Base-by-base conservation (phyloP, 2,888 invertebrate genomes). In the Acrobasis consociella region DNA sequence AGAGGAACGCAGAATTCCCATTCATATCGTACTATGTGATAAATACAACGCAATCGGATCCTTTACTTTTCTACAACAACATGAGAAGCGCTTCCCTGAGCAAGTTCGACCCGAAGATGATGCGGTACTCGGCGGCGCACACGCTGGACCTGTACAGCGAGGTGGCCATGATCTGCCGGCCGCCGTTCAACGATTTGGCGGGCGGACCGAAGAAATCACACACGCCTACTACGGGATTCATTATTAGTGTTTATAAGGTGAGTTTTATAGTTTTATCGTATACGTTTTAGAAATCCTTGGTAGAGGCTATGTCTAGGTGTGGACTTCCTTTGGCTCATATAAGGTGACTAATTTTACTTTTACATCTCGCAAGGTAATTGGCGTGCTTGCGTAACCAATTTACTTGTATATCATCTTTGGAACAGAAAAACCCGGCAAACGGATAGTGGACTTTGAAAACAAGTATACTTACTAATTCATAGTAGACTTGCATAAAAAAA, bases 21-120 rank as follows among this genome's bases (percentile, higher is more conserved):
- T 97, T 97, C 90, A 97, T 98, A 93, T 95, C 97, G 13, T 97
- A 97, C 84, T 97, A 97, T 89, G 95, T 97, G 78, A 96, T 98
- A 88, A 97, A 97, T 84, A 97, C 97, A 64, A 94, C 95, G 68
- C 96, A 96, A 89, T 96, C 96, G 59, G 97, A 97, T 87, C 97
- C 97, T 62, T 93, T 96, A 74, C 95, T 96, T 71, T 97, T 97
- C 89, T 97, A 97, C 87, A 95, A 96, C 80, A 96, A 96, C 78
- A 95, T 97, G 83, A 94, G 97, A 80, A 94, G 96, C 83, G 96
- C 97, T 77, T 96, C 97, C 66, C 87, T 97, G 83, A 95, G 95
- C 73, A 97, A 97, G 88, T 97, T 98, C 83, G 97, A 97, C 82
- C 97, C 97, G 17, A 95, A 96, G 77, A 86, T 89, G 16, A 90